Evolutionary conservation across 2,113 vertebrate genomes (phyloP).

Genomic region (Ictalurus punctatus): DNA sequence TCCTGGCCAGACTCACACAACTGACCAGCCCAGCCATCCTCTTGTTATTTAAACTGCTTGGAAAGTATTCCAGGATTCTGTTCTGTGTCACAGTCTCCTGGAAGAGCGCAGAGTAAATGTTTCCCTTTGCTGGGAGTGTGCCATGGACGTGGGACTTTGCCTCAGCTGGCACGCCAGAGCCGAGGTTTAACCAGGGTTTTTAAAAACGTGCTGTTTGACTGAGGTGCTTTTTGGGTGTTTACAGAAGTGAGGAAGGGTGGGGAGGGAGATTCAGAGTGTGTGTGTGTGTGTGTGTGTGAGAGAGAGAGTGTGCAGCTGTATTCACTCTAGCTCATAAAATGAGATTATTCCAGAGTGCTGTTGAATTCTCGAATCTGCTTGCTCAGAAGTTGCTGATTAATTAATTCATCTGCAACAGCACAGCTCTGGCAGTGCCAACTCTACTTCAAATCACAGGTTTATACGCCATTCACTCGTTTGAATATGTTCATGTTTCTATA

Average conservation of each 20-base stretch:
- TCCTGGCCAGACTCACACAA: constrained; percentile 19
- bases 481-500: constrained; percentile 3
- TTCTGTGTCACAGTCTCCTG: constrained; percentile 55
- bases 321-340: constrained; percentile 44
- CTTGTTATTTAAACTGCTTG: constrained; percentile 64
- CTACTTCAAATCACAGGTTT: background rate
- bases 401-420: background rate
- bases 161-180: constrained; percentile 19
- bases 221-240: constrained; percentile 48
- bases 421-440: background rate
- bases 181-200: constrained; percentile 35
- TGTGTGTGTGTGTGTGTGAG: constrained; percentile 27
- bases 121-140: constrained; percentile 42
- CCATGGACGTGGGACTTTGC: constrained; percentile 44
- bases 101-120: constrained; percentile 55
- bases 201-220: constrained; percentile 27
- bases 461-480: background rate
- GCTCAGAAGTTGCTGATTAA: background rate
- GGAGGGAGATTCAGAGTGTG: background rate
- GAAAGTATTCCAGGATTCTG: constrained; percentile 66
- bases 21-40: constrained; percentile 25
- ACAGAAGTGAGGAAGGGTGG: constrained; percentile 24
- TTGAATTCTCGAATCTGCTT: background rate
- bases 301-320: constrained; percentile 49
- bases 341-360: constrained; percentile 32